These are phyloP conservation scores for Silurus meridionalis DNA, from an alignment of 2,113 vertebrate species.

Conservation along the genomic window DNA sequence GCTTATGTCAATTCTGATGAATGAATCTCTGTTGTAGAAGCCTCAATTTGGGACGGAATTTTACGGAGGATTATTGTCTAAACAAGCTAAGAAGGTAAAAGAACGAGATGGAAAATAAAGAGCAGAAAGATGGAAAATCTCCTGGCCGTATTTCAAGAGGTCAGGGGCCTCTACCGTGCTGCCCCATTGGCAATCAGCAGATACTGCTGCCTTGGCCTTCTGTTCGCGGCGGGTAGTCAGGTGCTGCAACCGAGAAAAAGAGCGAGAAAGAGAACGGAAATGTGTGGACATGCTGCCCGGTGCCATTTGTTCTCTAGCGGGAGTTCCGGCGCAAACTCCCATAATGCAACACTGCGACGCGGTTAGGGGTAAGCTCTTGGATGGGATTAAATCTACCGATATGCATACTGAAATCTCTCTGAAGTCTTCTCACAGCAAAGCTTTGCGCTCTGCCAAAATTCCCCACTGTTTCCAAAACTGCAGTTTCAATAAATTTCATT, in stretches of 20 bases:
- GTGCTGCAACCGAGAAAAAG: constrained; percentile 43
- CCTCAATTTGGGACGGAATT: too few relatives aligned
- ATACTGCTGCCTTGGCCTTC: constrained; percentile 65
- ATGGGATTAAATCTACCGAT: constrained; percentile 38
- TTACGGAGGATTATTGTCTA: too few relatives aligned
- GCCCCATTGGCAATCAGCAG: constrained; percentile 58
- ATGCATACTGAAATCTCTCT: constrained; percentile 30
- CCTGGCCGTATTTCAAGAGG: constrained; percentile 53
- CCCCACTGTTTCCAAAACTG: background rate
- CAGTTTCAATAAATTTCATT: background rate
- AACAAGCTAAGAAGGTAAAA: too few relatives aligned
- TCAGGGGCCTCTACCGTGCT: constrained; percentile 44
- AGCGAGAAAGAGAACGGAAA: constrained; percentile 53
- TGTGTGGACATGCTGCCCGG: constrained; percentile 37
- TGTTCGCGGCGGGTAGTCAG: constrained; percentile 57
- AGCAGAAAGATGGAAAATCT: constrained; percentile 6
- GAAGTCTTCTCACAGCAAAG: background rate
- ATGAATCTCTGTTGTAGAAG: too few relatives aligned
- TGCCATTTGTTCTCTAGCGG: constrained; percentile 44
- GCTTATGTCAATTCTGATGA: too few relatives aligned
- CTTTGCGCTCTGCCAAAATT: background rate
- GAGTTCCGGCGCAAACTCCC: constrained; percentile 37
- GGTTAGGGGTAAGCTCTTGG: constrained; percentile 19
- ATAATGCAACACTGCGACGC: constrained; percentile 23
- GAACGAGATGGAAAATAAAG: background rate